Evolutionary conservation across 2,888 invertebrate genomes (phyloP), one percentile per base, ranked within the genome.

Genomic region (Rhagium mordax): DNA sequence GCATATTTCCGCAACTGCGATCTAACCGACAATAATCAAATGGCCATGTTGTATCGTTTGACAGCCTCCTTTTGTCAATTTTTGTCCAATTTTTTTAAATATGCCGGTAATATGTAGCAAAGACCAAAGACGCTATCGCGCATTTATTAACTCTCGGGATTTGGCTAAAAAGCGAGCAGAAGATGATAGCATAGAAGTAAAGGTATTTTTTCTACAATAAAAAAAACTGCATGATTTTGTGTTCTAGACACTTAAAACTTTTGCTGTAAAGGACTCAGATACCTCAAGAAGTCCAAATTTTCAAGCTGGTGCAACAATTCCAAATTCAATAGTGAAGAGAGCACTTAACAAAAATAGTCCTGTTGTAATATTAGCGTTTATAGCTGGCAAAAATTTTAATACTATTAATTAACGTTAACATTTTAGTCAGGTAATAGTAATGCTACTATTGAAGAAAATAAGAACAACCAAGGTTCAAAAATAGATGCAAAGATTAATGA

Each of bases 21-120:
- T n/a, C n/a, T n/a, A n/a, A n/a, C n/a, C n/a, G n/a, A n/a, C n/a
- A n/a, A n/a, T n/a, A 33, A 33, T 41, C 41, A 41, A 41, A 41
- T n/a, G n/a, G 41, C 13, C n/a, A 4, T 41, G 41, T 13, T 41
- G 3, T 41, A 41, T n/a, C n/a, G 3, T n/a, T n/a, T 41, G 41
- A 41, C 41, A 41, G 41, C 33, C 7, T 33, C 8, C 1, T 16
- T 59, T 59, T 27, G 57, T 29, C 27, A 59, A 33, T n/a, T n/a
- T n/a, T n/a, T n/a, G n/a, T n/a, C n/a, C n/a, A 33, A 59, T 59
- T 59, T 27, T 15, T 1, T 10, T 1, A 59, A 59, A 33, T 21
- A 61, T 61, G 61, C 61, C 61, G 13, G 47, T 61, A 21, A 18
- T 61, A 20, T 61, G 33, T 20, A 16, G 20, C 20, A 61, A 61